Evolutionary conservation across 2,888 invertebrate genomes (phyloP), one percentile per base, ranked within the genome.

Genomic region (Watsonalla binaria): DNA sequence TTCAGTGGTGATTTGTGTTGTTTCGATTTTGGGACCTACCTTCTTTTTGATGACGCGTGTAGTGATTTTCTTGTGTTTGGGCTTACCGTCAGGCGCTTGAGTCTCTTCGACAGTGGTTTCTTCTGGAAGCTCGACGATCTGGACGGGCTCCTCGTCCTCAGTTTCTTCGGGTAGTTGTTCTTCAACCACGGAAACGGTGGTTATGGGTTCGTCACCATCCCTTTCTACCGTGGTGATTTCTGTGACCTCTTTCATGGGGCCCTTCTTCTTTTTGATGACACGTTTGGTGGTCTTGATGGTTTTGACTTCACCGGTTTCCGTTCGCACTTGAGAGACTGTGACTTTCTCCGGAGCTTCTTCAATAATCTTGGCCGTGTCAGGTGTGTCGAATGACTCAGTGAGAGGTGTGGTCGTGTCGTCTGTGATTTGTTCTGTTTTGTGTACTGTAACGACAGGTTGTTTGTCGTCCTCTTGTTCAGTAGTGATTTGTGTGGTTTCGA

Each of bases 361-460:
- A 57, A 70, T 6, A 0, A 49, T 9, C 0, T 51, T 51, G 0
- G 63, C 63, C 0, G 8, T 50, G 5, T 59, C 57, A 0, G 56
- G 24, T 24, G 24, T 56, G 57, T 54, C 51, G 9, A 58, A 50
- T 55, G 56, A 35, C 45, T 66, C 56, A 48, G 54, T 37, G 6
- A 74, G 73, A 5, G 56, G 58, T 52, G 54, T 55, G 9, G 51
- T 55, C 5, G 46, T 52, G 46, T 61, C 58, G 7, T 58, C 57
- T 9, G 67, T 53, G 70, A 74, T 8, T 54, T 76, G 53, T 68
- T 76, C 46, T 60, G 83, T 68, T 51, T 77, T 78, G 51, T 82
- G 72, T 63, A 89, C 78, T 0, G 84, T 61, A 53, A 82, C 72
- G 66, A 87, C 65, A 62, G 91, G 76, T 60, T 71, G 72, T 52